Evolutionary conservation across 1,140 invertebrate genomes (phyloP).

Genomic region (Pteromalus puparum): DNA sequence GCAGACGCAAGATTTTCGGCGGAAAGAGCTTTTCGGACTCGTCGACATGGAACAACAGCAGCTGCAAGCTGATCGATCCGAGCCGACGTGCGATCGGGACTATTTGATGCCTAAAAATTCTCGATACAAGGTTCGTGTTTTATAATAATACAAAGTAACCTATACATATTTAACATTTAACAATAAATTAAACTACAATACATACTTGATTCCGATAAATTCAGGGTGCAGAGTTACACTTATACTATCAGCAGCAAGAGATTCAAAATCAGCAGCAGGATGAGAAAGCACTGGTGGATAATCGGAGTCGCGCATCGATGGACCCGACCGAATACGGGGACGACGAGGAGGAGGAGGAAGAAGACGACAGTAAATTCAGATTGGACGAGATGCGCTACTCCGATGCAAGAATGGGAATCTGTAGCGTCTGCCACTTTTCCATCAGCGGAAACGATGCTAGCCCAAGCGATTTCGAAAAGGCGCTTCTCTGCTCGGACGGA

Average conservation of each 20-base stretch:
- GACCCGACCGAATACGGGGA: constrained; percentile 54
- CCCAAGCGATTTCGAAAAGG: constrained; percentile 51
- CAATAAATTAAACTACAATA: too few species aligned
- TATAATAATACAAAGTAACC: not conserved
- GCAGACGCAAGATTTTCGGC: too few species aligned
- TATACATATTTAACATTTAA: not conserved
- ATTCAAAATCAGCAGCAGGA: constrained; percentile 34
- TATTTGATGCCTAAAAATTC: constrained; percentile 1
- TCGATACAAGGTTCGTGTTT: constrained; percentile 42
- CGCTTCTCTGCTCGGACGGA: constrained; percentile 56
- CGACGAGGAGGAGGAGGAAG: constrained; percentile 47
- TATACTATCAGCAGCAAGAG: not conserved
- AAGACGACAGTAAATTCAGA: not conserved
- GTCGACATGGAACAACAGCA: not conserved
- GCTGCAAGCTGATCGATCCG: not conserved
- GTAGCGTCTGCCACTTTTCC: constrained; percentile 64
- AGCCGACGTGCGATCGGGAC: not conserved
- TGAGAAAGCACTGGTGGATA: constrained; percentile 51
- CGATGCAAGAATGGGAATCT: constrained; percentile 58
- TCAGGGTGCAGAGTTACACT: not conserved
- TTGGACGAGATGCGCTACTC: constrained; percentile 42
- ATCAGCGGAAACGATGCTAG: constrained; percentile 51
- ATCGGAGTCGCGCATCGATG: constrained; percentile 47
- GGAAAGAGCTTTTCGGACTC: not conserved
- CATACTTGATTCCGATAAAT: not conserved